These are phyloP conservation scores for Verasper variegatus DNA, from an alignment of 2,113 vertebrate genomes.

Conservation along the genomic window DNA sequence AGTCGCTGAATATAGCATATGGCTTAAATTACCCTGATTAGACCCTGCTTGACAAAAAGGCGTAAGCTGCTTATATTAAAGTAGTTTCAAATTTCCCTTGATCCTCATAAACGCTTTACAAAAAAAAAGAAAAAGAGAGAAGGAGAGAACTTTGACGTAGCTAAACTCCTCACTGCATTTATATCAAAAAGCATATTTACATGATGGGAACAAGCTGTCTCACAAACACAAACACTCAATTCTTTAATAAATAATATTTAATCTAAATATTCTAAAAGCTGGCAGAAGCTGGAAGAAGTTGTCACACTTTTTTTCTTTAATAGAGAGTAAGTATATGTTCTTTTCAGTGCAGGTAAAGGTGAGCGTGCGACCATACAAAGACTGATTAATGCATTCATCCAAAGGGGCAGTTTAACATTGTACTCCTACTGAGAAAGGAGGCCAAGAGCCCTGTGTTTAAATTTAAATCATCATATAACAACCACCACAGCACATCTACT, in stretches of 20 bases:
- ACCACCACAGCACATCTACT: too few species aligned
- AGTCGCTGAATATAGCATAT: constrained; percentile 63
- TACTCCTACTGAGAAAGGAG: constrained; percentile 5
- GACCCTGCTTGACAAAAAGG: constrained; percentile 68
- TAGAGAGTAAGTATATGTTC: too few species aligned
- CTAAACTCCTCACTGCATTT: constrained; percentile 55
- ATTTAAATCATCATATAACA: not conserved
- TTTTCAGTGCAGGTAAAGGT: too few species aligned
- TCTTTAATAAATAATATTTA: too few species aligned
- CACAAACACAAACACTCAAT: not conserved
- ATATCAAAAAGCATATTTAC: constrained; percentile 40
- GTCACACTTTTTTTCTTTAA: too few species aligned
- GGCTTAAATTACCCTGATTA: constrained; percentile 78
- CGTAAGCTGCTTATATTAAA: constrained; percentile 80
- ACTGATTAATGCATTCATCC: too few species aligned
- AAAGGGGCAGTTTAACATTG: not conserved
- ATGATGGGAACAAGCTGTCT: constrained; percentile 22
- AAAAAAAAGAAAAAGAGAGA: constrained; percentile 24
- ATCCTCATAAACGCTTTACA: constrained; percentile 62
- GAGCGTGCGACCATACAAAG: too few species aligned
- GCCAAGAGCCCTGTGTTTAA: not conserved
- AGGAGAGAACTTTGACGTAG: constrained; percentile 38
- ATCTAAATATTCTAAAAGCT: too few species aligned
- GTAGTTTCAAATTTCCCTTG: constrained; percentile 72
- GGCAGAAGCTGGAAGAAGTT: too few species aligned